Base-by-base conservation (phyloP, 2,113 vertebrate species). In the Enhydra lutris region DNA sequence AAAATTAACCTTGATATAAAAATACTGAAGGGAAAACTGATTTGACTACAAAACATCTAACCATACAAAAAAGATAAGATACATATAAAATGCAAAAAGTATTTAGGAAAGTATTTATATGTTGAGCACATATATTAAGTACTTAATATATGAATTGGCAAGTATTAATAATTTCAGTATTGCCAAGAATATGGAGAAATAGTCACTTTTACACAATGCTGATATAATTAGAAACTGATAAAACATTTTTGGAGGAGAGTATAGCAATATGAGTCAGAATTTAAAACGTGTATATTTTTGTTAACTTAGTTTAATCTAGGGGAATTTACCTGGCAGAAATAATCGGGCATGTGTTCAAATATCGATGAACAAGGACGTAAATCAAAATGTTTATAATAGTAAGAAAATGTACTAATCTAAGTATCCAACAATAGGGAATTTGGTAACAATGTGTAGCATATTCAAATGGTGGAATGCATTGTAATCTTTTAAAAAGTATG, bases 271-370 rank as follows among this genome's bases (percentile, higher is more conserved):
- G n/a, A 85, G 1, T 12, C 36, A 74, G 42, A 67, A 87, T 71
- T 90, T 92, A 24, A 89, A 85, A 63, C 55, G 14, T 65, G 1
- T 23, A 7, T 39, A 8, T 29, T 57, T 45, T 92, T 67, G 50
- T 89, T 97, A 24, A 61, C 18, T 92, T 89, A 59, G 23, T 67
- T 96, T 92, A 50, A 85, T 39, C 84, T 89, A 95, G 18, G 23
- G 21, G 13, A n/a, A 73, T 61, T 80, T 89, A 61, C 80, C 39
- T 61, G 26, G 24, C 52, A 0, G 9, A 81, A 93, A 69, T 80
- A 94, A 85, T 47, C 36, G 36, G 45, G n/a, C n/a, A 61, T 69
- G 20, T 80, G 65, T 74, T 88, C 3, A 89, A 89, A 86, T 95
- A 80, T 47, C 24, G 83, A 84, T 50, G 23, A 73, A 78, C 42